These are phyloP conservation scores for Catostylus mosaicus DNA, from an alignment of 30 jellyfish, hydroid and myxozoan species.

Conservation along the genomic window DNA sequence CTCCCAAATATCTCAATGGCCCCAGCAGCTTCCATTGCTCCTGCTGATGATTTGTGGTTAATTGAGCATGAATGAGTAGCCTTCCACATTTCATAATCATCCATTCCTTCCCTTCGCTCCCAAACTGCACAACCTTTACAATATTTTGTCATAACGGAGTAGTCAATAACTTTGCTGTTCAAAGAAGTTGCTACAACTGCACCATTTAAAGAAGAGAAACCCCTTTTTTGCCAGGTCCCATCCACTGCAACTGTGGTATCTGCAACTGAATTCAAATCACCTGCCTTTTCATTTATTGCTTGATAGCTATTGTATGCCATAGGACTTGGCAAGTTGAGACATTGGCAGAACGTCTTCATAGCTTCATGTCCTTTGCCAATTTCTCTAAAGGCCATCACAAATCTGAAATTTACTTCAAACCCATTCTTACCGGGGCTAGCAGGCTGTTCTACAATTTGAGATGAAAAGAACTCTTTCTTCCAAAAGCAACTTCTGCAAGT, in stretches of 20 bases:
- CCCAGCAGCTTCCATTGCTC: constrained; percentile 80
- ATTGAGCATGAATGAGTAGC: constrained; percentile 45
- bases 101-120: constrained; percentile 44
- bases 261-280: constrained; percentile 11
- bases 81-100: constrained; percentile 42
- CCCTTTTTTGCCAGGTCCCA: constrained; percentile 24
- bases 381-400: constrained; percentile 53
- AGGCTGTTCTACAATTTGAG: constrained; percentile 21
- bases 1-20: constrained; percentile 23
- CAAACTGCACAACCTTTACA: constrained; percentile 66
- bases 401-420: constrained; percentile 12
- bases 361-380: constrained; percentile 60
- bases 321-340: constrained; percentile 57
- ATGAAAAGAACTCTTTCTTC: constrained; percentile 3
- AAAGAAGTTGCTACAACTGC: constrained; percentile 38
- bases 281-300: constrained; percentile 11
- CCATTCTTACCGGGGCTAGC: constrained; percentile 14
- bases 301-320: constrained; percentile 21
- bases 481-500: constrained; percentile 1
- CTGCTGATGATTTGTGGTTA: constrained; percentile 56
- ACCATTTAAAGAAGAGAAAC: constrained; percentile 28
- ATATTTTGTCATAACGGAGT: constrained; percentile 42
- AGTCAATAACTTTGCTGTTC: constrained; percentile 48
- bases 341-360: constrained; percentile 29
- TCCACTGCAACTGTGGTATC: constrained; percentile 17